Evolutionary conservation across 2,888 invertebrate species (phyloP), one percentile per base, ranked within the genome.

Genomic region (Lasioglossum lativentre): DNA sequence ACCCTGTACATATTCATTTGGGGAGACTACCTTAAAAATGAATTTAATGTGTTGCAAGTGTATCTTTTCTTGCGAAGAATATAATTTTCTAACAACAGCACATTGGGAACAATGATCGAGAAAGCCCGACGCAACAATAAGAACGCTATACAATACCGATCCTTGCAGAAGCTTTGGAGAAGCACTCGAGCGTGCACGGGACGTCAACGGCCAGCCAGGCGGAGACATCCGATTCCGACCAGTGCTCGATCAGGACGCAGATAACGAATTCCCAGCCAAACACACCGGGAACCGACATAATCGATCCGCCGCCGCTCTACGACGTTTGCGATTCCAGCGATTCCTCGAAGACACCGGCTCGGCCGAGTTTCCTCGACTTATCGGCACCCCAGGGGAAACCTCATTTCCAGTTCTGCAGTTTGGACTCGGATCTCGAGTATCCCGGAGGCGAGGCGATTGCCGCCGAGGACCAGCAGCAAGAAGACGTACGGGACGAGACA

Each of bases 311-410:
- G 30, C 90, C 93, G 2, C 82, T 94, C 34, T 95, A 95, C 89
- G 94, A 93, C 86, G 91, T 92, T 40, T 93, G 89, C 87, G 94
- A 95, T 78, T 92, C 93, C 27, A 90, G 91, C 80, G 93, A 93
- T 76, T 91, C 93, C 42, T 91, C 88, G 82, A 95, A 95, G 89
- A 94, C 95, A 82, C 95, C 95, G 23, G 93, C 95, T 80, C 95
- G 96, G 91, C 96, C 97, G 74, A 96, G 96, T 94, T 97, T 97
- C 92, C 96, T 97, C 93, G 96, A 97, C 94, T 95, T 97, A 91
- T 96, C 96, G 94, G 96, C 96, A 94, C 96, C 96, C 78, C 96
- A 96, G 86, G 96, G 95, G 42, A 97, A 97, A 95, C 97, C 97
- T 94, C 96, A 97, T 94, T 97, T 97, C 95, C 97, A 97, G 95